Evolutionary conservation across 2,797 vertebrate species (phyloP), one percentile per base, ranked within the genome.

Genomic region (Taenioides sp.): DNA sequence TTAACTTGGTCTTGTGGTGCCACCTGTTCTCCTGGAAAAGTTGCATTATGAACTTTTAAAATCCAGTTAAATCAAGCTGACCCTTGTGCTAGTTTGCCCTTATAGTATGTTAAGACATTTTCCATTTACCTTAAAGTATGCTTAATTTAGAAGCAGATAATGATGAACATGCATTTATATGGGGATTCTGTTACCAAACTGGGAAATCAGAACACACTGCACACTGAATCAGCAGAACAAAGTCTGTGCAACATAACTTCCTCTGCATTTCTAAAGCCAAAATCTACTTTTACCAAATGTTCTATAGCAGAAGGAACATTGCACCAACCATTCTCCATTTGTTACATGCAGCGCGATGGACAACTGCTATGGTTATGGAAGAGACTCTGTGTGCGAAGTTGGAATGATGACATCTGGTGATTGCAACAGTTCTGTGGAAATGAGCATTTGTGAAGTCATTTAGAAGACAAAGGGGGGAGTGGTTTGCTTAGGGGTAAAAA

Each of bases 361-460:
- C 60, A 37, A 61, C 65, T 54, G 63, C 61, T 71, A 76, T 65
- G 6, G 7, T 49, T 49, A 17, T 65, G 64, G 43, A 65, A 50
- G 43, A 23, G 27, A 18, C 22, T 14, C 12, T 17, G 17, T 65
- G 64, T 65, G 43, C 20, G 40, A 23, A 49, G 14, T 49, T 65
- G 64, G 64, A 17, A 65, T 65, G 64, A 65, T 65, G 64, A 50
- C 64, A 65, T 65, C 64, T 65, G 64, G 64, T 65, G 64, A 65
- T 65, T 65, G 64, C 22, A 25, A 65, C 23, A 27, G 64, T 16
- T 50, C 43, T 65, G 64, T 65, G 64, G 64, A 65, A 65, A 65
- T 49, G 64, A 65, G 43, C 23, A 50, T 65, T 50, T 49, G 43
- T 49, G 25, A 22, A 54, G 31, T 34, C 12, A 50, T 67, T 54